phyloP scores from a whole-genome alignment of 2,797 vertebrate genomes.

The Melanotaenia pygmaea region DNA sequence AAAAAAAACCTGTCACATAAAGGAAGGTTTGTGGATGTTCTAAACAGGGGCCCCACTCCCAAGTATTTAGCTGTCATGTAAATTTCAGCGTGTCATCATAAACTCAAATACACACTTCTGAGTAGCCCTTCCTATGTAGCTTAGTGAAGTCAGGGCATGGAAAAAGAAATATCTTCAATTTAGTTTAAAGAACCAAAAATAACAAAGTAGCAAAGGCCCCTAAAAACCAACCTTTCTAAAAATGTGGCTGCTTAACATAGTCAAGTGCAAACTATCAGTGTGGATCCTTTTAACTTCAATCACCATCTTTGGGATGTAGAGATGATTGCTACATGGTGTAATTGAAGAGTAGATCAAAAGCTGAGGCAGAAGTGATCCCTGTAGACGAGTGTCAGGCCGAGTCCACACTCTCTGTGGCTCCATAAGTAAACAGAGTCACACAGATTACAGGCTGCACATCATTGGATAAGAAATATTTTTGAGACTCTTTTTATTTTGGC shows the following conservation, averaged over 20 bases:
- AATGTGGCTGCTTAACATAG: slow-evolving; percentile 41
- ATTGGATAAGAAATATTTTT: slow-evolving; percentile 19
- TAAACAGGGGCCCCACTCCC: slow-evolving; percentile 52
- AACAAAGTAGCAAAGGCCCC: slow-evolving; percentile 41
- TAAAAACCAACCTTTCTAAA: slow-evolving; percentile 44
- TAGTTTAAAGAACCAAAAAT: slow-evolving; percentile 49
- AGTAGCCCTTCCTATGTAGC: not conserved
- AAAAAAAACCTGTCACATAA: slow-evolving; percentile 60
- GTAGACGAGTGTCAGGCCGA: slow-evolving; percentile 60
- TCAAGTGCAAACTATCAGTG: slow-evolving; percentile 68
- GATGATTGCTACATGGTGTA: slow-evolving; percentile 80
- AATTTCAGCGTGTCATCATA: slow-evolving; percentile 53
- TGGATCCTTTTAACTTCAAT: slow-evolving; percentile 77
- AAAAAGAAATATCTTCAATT: slow-evolving; percentile 54
- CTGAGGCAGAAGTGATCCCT: slow-evolving; percentile 55
- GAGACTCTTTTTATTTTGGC: not conserved
- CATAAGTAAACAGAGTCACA: slow-evolving; percentile 49
- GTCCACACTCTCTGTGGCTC: slow-evolving; percentile 40
- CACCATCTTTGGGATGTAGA: slow-evolving; percentile 66
- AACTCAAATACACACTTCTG: slow-evolving; percentile 32
- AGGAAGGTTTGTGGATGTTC: slow-evolving; percentile 55
- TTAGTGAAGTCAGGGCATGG: slow-evolving; percentile 12
- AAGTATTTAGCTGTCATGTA: slow-evolving; percentile 58
- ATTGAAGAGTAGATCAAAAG: slow-evolving; percentile 83
- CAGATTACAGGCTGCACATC: slow-evolving; percentile 68